Base-by-base conservation (phyloP, 2,797 vertebrate genomes). In the Scleropages formosus region DNA sequence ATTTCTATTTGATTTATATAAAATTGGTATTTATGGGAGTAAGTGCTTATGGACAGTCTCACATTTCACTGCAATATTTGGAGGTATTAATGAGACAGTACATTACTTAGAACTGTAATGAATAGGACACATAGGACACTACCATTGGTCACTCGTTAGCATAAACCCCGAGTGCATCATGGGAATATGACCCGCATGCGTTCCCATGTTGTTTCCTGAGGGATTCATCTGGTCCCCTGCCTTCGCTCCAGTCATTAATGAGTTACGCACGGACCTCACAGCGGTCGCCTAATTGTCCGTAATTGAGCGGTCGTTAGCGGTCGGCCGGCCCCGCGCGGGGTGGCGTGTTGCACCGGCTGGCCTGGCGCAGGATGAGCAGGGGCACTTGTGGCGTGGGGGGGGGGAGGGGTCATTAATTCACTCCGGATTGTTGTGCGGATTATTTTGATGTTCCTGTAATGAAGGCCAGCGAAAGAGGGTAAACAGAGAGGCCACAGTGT, bases 401-500 rank as follows among this genome's bases (percentile, higher is more conserved):
- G 89, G 75, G 87, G 82, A 82, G n/a, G 87, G 88, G 89, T 90
- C 89, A 90, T 92, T 92, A 89, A 89, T 88, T 87, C 85, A 78
- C 79, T 88, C 85, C 87, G 84, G 87, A 88, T 89, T 85, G 84
- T 83, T 78, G 84, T 83, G 84, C 75, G 80, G 83, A 88, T 88
- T 88, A 89, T 90, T 91, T 90, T 87, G 84, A 92, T 90, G 89
- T 90, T 90, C 91, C 87, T 83, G 85, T 91, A 92, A 93, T 90
- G 89, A 92, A 88, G 82, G 79, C 85, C 87, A 84, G 87, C 86
- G 76, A 88, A 83, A 87, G 86, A 85, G 87, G 86, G 87, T 88
- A 89, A 91, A 89, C 87, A 89, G 85, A 22, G 53, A 86, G 85
- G 80, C 81, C 82, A 82, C 85, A 80, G 82, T 58, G 68, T 85